These are phyloP conservation scores for Emys orbicularis DNA, from an alignment of 2,797 vertebrate species.

Conservation along the genomic window DNA sequence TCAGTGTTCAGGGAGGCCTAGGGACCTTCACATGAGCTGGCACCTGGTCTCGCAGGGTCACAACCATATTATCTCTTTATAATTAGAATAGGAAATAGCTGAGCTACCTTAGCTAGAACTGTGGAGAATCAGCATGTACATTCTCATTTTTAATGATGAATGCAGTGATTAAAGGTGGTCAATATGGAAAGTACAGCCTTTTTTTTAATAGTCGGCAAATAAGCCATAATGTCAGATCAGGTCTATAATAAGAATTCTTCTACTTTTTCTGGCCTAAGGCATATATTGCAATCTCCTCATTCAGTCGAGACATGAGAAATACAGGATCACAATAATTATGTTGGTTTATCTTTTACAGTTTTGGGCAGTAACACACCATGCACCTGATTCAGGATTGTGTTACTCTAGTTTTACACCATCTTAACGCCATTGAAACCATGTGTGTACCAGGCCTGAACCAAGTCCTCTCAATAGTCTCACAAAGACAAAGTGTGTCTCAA, in stretches of 20 bases:
- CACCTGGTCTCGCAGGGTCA: not conserved
- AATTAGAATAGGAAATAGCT: not conserved
- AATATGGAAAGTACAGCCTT: not conserved
- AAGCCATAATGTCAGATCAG: not conserved
- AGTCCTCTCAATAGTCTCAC: not conserved
- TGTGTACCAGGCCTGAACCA: not conserved
- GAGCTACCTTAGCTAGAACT: not conserved
- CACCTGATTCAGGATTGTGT: not conserved
- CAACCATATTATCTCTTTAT: not conserved
- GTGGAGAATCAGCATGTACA: not conserved
- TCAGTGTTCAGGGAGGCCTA: too few relatives aligned
- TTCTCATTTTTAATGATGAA: not conserved
- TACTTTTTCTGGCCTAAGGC: not conserved
- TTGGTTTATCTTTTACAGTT: not conserved
- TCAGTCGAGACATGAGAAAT: slow-evolving; percentile 1
- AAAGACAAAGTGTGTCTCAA: not conserved
- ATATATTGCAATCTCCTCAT: not conserved
- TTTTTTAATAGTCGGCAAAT: not conserved
- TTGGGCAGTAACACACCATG: not conserved
- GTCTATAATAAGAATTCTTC: not conserved
- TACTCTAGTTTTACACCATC: not conserved
- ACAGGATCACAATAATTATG: not conserved
- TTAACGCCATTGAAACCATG: not conserved
- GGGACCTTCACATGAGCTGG: too few relatives aligned
- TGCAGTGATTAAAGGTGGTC: not conserved